Evolutionary conservation across 2,888 invertebrate species (phyloP).

Genomic region (Rhogogaster chlorosoma): DNA sequence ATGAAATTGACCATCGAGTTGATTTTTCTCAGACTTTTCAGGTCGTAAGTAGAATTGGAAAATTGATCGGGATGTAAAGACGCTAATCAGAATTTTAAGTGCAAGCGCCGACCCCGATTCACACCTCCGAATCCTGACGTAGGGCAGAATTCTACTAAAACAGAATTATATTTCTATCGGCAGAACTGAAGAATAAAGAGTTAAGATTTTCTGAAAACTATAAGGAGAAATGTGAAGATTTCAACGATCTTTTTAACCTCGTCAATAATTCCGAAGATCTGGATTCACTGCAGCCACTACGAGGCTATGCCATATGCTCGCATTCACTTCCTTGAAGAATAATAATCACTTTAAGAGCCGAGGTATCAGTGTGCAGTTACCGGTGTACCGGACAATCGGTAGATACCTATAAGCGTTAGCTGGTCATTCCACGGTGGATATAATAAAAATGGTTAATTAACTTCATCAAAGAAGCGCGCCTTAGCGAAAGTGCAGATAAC

Average conservation of each 20-base stretch:
- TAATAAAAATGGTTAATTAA: constrained; percentile 20
- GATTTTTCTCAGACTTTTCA: too few relatives aligned
- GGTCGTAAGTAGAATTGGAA: too few relatives aligned
- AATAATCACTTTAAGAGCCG: neutral
- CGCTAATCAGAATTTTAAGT: too few relatives aligned
- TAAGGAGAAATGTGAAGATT: neutral
- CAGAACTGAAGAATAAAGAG: too few relatives aligned
- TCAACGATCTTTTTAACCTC: neutral
- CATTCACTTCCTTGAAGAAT: neutral
- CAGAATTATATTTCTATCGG: too few relatives aligned
- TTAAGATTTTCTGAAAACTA: neutral
- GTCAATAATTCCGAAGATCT: neutral
- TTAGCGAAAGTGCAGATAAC: neutral
- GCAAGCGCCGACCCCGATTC: too few relatives aligned
- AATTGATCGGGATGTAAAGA: too few relatives aligned
- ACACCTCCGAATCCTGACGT: too few relatives aligned
- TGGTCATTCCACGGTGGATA: neutral
- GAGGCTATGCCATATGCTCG: neutral
- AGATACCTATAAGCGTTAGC: neutral
- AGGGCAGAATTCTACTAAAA: too few relatives aligned
- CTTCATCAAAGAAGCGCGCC: constrained; percentile 17
- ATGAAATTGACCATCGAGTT: too few relatives aligned
- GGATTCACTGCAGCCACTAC: neutral
- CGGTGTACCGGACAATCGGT: neutral
- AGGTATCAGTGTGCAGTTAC: neutral